Conservation (phyloP, 2,797 vertebrate genomes). For the Molossus alvarezi region DNA sequence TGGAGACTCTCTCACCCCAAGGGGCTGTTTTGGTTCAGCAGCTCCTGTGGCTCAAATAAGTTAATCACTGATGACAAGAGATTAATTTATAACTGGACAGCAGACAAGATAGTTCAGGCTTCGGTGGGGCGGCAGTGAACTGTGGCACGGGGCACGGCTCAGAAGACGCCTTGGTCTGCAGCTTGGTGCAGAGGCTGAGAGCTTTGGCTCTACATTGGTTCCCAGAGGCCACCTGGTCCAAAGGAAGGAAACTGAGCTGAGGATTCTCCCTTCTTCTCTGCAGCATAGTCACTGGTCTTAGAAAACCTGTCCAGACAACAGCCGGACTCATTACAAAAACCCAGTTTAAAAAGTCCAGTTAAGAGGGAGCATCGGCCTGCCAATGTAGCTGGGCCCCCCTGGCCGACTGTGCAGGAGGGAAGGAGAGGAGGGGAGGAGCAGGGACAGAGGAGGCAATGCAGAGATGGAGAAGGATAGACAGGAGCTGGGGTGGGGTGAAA, state of each 20-base stretch:
- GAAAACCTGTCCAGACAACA: neutral
- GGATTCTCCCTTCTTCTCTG: neutral
- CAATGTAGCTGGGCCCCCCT: neutral
- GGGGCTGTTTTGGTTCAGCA: conserved; percentile 86
- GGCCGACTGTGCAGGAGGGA: neutral
- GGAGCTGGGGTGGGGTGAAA: neutral
- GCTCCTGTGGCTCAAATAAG: conserved; percentile 77
- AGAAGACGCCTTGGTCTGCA: conserved; percentile 52
- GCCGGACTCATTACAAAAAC: neutral
- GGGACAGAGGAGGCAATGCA: neutral
- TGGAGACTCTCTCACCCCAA: conserved; percentile 73
- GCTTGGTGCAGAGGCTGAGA: conserved; percentile 65
- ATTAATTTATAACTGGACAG: conserved; percentile 86
- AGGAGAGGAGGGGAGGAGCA: no score
- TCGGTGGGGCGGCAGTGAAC: conserved; percentile 77
- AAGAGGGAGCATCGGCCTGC: neutral
- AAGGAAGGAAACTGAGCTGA: neutral
- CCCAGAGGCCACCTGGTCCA: neutral
- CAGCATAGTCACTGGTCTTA: neutral
- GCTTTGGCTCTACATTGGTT: neutral
- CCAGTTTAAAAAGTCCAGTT: neutral
- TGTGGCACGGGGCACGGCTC: conserved; percentile 65
- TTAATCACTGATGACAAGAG: conserved; percentile 87
- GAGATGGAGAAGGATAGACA: neutral
- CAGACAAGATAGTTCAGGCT: conserved; percentile 86